These are phyloP conservation scores for Poeciliopsis gracilis DNA, from an alignment of 2,797 vertebrate species.

Conservation along the genomic window DNA sequence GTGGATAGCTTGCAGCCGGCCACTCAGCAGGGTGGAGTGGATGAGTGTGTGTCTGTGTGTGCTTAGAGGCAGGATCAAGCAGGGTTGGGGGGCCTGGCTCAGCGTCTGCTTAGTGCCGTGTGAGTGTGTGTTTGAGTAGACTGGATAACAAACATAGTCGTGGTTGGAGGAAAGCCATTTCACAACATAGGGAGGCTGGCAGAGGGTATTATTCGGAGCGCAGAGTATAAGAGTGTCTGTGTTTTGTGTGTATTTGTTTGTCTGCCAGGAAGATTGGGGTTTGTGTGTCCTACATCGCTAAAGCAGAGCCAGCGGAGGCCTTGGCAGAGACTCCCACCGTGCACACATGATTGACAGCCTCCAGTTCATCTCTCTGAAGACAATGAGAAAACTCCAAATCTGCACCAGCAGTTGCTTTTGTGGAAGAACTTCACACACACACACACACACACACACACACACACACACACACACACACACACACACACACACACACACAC, in stretches of 20 bases:
- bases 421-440: slow-evolving; percentile 10
- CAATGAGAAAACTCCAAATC: slow-evolving; percentile 48
- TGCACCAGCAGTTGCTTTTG: slow-evolving; percentile 22
- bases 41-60: slow-evolving; percentile 30
- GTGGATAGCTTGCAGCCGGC: slow-evolving; percentile 50
- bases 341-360: slow-evolving; percentile 60
- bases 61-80: slow-evolving; percentile 65
- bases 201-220: slow-evolving; percentile 49
- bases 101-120: slow-evolving; percentile 46
- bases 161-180: slow-evolving; percentile 63
- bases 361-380: slow-evolving; percentile 61
- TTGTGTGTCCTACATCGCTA: slow-evolving; percentile 44
- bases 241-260: slow-evolving; percentile 28
- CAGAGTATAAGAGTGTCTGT: slow-evolving; percentile 27
- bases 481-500: background rate
- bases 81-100: slow-evolving; percentile 67
- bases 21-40: slow-evolving; percentile 56
- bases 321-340: slow-evolving; percentile 51
- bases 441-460: background rate
- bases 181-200: slow-evolving; percentile 60
- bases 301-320: slow-evolving; percentile 47
- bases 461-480: background rate
- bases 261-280: slow-evolving; percentile 26
- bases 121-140: slow-evolving; percentile 39
- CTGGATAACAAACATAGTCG: slow-evolving; percentile 53